Base-by-base conservation (phyloP, 2,113 vertebrate genomes). In the Equus przewalskii region DNA sequence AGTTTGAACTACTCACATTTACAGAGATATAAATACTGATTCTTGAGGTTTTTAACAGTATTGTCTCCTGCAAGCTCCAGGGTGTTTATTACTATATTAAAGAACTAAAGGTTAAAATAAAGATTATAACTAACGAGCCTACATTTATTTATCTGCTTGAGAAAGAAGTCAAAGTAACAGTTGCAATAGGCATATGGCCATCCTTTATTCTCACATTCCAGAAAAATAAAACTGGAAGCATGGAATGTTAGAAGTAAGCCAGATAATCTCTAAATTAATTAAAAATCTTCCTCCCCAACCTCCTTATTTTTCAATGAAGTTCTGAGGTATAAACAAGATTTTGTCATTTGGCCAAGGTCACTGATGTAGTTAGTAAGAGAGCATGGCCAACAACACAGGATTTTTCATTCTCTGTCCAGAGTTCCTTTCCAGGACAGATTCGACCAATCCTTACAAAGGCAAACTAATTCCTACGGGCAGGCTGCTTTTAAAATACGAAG, bases 1-100 rank as follows among this genome's bases (percentile, higher is more conserved):
- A 93, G 7, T 56, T 78, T 89, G 75, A 97, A 78, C 96, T 96
- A 97, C 67, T 96, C 62, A 0, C 65, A 92, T 91, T 67, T 88
- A 51, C 51, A 70, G 49, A 80, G 73, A 60, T 56, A 0, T 84
- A 97, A 97, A 94, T 83, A 64, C 51, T 89, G 36, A 97, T 26
- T 24, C 72, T 93, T 60, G 4, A 49, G 94, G 79, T 96, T 76
- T 76, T 96, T 93, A 96, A 75, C 81, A 70, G 36, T 44, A 6
- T 70, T 96, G 49, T 78, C 49, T 94, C 76, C 73, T 58, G 49
- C 91, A 78, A 97, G 65, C 80, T 89, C 84, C 46, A 94, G 51
- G 89, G 9, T 36, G 72, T 96, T 98, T 97, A 69, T 69, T 49
- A 22, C 65, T 80, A 6, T 94, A 18, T 56, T 22, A 26, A 62